Conservation (phyloP, 2,888 invertebrate genomes). For the Lasioglossum marginatum region DNA sequence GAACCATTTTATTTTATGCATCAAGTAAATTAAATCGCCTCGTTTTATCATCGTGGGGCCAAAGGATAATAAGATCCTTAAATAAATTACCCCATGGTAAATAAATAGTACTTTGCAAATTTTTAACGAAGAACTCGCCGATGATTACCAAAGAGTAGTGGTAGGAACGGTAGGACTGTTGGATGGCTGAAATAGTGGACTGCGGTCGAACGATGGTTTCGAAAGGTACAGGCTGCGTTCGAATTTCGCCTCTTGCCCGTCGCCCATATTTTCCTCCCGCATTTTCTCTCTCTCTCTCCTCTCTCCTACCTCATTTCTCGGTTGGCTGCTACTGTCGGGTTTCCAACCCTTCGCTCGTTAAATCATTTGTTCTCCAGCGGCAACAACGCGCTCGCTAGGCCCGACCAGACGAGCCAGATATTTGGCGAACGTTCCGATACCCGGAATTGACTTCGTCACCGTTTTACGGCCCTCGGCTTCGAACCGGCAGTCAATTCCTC, state of each 20-base stretch:
- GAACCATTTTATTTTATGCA: background rate
- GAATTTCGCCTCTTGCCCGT: conserved; percentile 55
- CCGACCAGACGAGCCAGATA: conserved; percentile 31
- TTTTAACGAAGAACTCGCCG: background rate
- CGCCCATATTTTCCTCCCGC: conserved; percentile 49
- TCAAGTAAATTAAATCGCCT: background rate
- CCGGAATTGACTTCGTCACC: conserved; percentile 25
- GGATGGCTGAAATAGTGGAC: conserved; percentile 10
- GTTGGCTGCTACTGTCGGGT: conserved; percentile 77
- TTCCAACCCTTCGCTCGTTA: conserved; percentile 79
- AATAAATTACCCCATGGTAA: background rate
- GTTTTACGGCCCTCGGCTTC: background rate
- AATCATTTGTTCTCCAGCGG: conserved; percentile 78
- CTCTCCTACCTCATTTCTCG: conserved; percentile 70
- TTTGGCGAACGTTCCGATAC: conserved; percentile 30
- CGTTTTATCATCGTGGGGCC: background rate
- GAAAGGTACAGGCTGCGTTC: conserved; percentile 32
- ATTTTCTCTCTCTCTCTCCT: conserved; percentile 21
- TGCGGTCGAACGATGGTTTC: conserved; percentile 32
- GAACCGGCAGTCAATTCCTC: conserved; percentile 7
- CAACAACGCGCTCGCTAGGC: conserved; percentile 57
- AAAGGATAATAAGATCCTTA: background rate
- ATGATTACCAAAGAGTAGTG: background rate
- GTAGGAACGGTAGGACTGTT: background rate
- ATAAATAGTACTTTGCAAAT: background rate